phyloP scores from a whole-genome alignment of 2,888 invertebrate species.

The Camponotus fellah region DNA sequence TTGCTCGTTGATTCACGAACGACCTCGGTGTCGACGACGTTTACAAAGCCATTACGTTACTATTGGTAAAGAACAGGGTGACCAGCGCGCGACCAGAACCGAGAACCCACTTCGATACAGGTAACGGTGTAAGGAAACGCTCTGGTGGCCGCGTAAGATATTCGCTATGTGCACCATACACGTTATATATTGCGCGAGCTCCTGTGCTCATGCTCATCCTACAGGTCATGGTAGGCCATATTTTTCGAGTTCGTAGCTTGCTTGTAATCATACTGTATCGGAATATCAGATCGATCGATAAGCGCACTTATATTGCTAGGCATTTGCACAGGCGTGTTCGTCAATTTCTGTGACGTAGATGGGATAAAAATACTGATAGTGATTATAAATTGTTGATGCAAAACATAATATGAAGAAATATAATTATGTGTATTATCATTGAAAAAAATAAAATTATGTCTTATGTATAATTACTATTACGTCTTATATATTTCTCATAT shows the following conservation, averaged over 20 bases:
- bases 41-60: slow-evolving; percentile 48
- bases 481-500: too few species aligned
- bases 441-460: neutral
- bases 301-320: slow-evolving; percentile 26
- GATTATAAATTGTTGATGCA: neutral
- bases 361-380: neutral
- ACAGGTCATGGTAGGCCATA: slow-evolving; percentile 65
- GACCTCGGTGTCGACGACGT: slow-evolving; percentile 28
- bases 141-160: slow-evolving; percentile 79
- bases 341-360: neutral
- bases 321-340: neutral
- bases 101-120: slow-evolving; percentile 67
- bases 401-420: neutral
- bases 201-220: slow-evolving; percentile 64
- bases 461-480: too few species aligned
- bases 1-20: slow-evolving; percentile 4
- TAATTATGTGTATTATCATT: neutral
- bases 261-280: slow-evolving; percentile 37
- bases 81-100: slow-evolving; percentile 62
- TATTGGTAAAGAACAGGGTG: slow-evolving; percentile 65
- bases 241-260: slow-evolving; percentile 55
- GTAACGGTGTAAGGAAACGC: slow-evolving; percentile 83
- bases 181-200: slow-evolving; percentile 51
- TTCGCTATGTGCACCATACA: slow-evolving; percentile 71
- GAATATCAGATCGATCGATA: slow-evolving; percentile 27